Base-by-base conservation (phyloP, 2,888 invertebrate species). In the Phengaris arion region DNA sequence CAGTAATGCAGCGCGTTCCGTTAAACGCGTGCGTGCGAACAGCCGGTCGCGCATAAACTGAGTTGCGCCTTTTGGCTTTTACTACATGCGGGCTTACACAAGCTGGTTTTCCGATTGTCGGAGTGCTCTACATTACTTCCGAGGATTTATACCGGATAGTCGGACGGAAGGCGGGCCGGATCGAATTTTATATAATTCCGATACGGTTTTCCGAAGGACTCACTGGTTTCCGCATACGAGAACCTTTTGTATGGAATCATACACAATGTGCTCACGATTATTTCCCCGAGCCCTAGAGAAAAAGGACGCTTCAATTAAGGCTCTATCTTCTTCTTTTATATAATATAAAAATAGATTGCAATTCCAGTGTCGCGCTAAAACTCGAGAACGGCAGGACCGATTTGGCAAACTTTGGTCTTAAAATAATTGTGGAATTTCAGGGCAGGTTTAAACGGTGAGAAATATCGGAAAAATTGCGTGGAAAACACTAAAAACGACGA, bases 21-120 rank as follows among this genome's bases (percentile, higher is more conserved):
- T 78, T 75, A 52, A 76, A 80, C 82, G 82, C 93, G 91, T 88
- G 89, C 86, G 84, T 78, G 76, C 83, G 81, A 85, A 84, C 82
- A 79, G 86, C 83, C 85, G 83, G 81, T 84, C 87, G 84, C 92
- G 89, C 91, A 90, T 85, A 85, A 81, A 93, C 93, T 93, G 89
- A 88, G 81, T 80, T 75, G 48, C 82, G 79, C 81, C 83, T 81
- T 82, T 85, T 84, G 86, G 88, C 91, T 90, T 89, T 91, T 91
- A 89, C 89, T 87, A 79, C 86, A 80, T 80, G 86, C 84, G 85
- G 84, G 85, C 83, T 85, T 75, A 35, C 35, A 35, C 86, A 80
- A 80, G 86, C 84, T 85, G 84, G 85, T 83, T 85, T 75, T 52
- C 48, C 75, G 54, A 69, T 15, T n/a, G 15, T 54, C 45, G 51